phyloP scores from a whole-genome alignment of 2,113 vertebrate genomes.

The Amblyopsis rosae region DNA sequence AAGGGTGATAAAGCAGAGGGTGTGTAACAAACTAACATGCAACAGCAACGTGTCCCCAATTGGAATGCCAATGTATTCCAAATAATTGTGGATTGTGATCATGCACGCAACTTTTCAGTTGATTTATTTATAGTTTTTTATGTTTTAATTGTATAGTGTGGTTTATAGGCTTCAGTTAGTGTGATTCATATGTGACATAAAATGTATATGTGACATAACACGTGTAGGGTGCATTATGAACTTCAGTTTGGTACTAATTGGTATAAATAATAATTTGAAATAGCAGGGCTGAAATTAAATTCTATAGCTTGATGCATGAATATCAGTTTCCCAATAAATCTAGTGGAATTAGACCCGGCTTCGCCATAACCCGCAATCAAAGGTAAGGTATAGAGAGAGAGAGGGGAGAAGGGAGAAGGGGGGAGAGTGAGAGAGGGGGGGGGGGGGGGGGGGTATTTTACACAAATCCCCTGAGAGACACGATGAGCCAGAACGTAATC shows the following conservation, averaged over 20 bases:
- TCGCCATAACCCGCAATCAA: conserved; percentile 53
- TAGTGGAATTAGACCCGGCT: conserved; percentile 48
- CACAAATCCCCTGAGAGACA: conserved; percentile 29
- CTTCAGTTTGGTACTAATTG: too few species aligned
- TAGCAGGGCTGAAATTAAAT: too few species aligned
- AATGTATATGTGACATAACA: too few species aligned
- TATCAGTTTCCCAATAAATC: conserved; percentile 28
- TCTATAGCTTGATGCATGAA: background rate
- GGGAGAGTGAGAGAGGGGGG: conserved; percentile 15
- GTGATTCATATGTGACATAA: too few species aligned
- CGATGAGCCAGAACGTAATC: conserved; percentile 51
- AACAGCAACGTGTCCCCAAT: background rate
- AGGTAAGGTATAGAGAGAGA: conserved; percentile 18
- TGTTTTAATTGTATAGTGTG: too few species aligned
- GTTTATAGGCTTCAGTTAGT: too few species aligned
- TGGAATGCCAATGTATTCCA: background rate
- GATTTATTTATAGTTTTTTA: background rate
- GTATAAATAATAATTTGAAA: too few species aligned
- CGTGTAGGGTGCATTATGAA: too few species aligned
- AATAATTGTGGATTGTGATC: background rate
- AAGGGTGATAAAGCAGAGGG: conserved; percentile 16
- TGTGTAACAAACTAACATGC: conserved; percentile 33
- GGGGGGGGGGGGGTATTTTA: conserved; percentile 20
- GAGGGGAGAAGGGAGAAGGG: conserved; percentile 14
- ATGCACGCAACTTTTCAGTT: background rate